Percentiles rank a stretch among this genome's conserved stretches.
Evolutionary conservation across 2,888 invertebrate species (phyloP).

Genomic region (Anthoptus insignis): DNA sequence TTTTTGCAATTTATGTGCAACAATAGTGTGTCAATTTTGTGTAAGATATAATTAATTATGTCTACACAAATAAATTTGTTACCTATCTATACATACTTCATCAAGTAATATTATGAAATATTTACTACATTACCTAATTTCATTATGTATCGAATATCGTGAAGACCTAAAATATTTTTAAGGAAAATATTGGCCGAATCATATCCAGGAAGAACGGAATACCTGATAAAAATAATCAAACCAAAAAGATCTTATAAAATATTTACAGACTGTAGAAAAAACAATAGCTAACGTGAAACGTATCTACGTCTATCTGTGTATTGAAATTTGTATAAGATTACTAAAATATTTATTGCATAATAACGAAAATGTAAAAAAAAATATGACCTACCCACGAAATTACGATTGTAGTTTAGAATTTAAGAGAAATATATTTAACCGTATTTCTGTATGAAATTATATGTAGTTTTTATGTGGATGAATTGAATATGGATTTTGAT

Average conservation of each 20-base stretch:
- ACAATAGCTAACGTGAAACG: constrained; percentile 64
- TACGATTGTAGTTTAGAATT: constrained; percentile 79
- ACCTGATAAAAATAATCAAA: constrained; percentile 77
- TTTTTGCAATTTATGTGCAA: constrained; percentile 9
- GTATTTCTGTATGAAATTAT: constrained; percentile 87
- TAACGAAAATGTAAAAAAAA: constrained; percentile 82
- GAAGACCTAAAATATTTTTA: constrained; percentile 24
- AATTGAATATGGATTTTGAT: constrained; percentile 83
- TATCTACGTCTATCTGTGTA: constrained; percentile 56
- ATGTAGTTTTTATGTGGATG: constrained; percentile 86
- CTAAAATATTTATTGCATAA: constrained; percentile 78
- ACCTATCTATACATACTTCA: background rate
- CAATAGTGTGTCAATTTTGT: constrained; percentile 16
- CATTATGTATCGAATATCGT: constrained; percentile 8
- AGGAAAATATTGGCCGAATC: constrained; percentile 61
- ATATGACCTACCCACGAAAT: constrained; percentile 72
- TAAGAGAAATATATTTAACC: constrained; percentile 86
- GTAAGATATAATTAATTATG: constrained; percentile 12
- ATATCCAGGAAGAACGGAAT: constrained; percentile 81
- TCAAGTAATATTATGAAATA: background rate
- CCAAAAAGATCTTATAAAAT: constrained; percentile 59
- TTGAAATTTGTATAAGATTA: constrained; percentile 76
- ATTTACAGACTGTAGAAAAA: constrained; percentile 73
- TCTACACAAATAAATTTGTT: background rate
- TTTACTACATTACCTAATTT: background rate